Evolutionary conservation across 30 jellyfish, hydroid and myxozoan species (phyloP), one percentile per base, ranked within the genome.

Genomic region (Rhopilema esculentum): DNA sequence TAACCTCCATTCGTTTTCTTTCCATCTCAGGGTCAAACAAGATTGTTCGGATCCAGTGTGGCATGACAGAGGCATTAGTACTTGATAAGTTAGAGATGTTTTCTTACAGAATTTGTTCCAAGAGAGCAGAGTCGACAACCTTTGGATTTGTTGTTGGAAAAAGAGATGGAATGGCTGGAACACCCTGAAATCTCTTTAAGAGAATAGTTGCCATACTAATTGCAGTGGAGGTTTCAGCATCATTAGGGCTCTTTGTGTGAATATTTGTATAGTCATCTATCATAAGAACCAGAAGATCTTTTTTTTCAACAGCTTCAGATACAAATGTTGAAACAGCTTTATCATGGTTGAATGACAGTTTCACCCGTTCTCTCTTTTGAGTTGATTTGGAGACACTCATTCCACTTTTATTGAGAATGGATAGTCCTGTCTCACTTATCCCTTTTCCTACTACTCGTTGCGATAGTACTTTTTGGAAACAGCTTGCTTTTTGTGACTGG

Each of bases 131-230:
- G 57, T 40, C 57, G 57, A 40, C 57, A 40, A 40, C 57, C 57
- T 40, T 40, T 40, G 57, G 50, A 17, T 26, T 25, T 61, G 21
- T 29, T 20, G 32, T 30, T 16, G 62, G 70, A 31, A 63, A 19
- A 19, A 24, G 29, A 19, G 72, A 63, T n/a, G 80, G n/a, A 27
- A 69, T 69, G 27, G 80, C 78, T 52, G 78, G 88, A 53, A 50
- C 31, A 9, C 63, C 66, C 16, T 51, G 75, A 65, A 64, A 53
- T 17, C 71, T 33, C 68, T 77, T 77, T 24, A 77, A 21, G 20
- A 77, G 78, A 19, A 77, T 20, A 21, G 88, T 77, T n/a, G 88
- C 88, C 88, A 77, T 77, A 24, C 26, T 77, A 4, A 74, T 77
- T 77, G 88, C 88, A 16, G 78, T 27, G 16, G 88, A 77, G 17